phyloP scores from a whole-genome alignment of 1,140 invertebrate species.

The Drosophila micromelanica region DNA sequence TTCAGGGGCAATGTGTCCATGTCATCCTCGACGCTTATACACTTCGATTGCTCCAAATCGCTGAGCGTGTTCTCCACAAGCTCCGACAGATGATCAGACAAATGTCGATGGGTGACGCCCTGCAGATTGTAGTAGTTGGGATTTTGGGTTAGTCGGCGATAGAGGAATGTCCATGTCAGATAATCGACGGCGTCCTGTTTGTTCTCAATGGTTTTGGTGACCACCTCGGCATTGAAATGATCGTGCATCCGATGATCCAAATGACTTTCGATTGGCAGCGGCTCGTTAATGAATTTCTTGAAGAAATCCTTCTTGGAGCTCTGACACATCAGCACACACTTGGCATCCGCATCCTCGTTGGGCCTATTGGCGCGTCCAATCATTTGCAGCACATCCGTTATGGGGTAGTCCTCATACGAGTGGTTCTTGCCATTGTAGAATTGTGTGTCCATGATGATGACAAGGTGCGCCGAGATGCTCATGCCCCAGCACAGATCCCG shows the following conservation, averaged over 20 bases:
- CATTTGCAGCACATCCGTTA: conserved; percentile 99
- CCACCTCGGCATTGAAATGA: conserved; percentile 99
- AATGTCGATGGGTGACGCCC: conserved; percentile 97
- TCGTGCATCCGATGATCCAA: conserved; percentile 98
- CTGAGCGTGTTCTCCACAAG: conserved; percentile 97
- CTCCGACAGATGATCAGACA: conserved; percentile 99
- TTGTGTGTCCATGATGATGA: conserved; percentile 99
- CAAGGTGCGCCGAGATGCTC: conserved; percentile 94
- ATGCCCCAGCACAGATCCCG: conserved; percentile 96
- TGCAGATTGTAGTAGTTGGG: conserved; percentile 99
- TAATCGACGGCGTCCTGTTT: conserved; percentile 99
- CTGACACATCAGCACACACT: conserved; percentile 98
- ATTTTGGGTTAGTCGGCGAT: conserved; percentile 98
- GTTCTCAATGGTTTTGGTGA: conserved; percentile 99
- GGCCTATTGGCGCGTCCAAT: conserved; percentile 96
- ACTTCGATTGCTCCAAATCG: conserved; percentile 99
- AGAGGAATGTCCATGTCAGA: conserved; percentile 99
- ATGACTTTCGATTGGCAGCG: conserved; percentile 98
- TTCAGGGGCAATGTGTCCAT: conserved; percentile 98
- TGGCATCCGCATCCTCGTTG: conserved; percentile 95
- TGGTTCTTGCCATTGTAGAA: conserved; percentile 97
- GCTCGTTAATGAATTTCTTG: conserved; percentile 99
- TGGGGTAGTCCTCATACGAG: conserved; percentile 98
- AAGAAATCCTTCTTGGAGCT: conserved; percentile 99
- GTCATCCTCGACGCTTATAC: conserved; percentile 98